A percentile compares a stretch with the other conserved stretches of the same genome.
Evolutionary conservation across 2,113 vertebrate genomes (phyloP).

Genomic region (Campylomormyrus tamandua): DNA sequence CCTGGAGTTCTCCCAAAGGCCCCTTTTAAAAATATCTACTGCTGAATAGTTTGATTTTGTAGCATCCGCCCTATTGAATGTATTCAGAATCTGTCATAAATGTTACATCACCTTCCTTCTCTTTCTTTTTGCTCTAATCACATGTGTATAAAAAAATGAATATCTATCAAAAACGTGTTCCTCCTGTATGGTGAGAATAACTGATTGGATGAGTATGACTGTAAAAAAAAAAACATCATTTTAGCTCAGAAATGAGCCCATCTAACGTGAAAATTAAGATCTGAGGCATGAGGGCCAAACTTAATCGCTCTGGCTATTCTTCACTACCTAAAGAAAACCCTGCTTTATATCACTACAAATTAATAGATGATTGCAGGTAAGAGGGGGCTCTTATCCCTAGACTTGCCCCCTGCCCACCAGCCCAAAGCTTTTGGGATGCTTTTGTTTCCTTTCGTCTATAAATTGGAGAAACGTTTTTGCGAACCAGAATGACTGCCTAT

Average conservation of each 20-base stretch:
- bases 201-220: background rate
- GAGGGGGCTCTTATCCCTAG: background rate
- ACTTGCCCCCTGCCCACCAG: background rate
- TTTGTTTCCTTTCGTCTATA: background rate
- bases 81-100: background rate
- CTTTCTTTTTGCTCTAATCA: background rate
- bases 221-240: background rate
- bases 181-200: background rate
- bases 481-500: background rate
- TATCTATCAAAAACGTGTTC: background rate
- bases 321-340: background rate
- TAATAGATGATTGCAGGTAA: background rate
- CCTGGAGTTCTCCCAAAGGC: background rate
- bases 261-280: background rate
- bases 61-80: background rate
- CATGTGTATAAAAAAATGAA: background rate
- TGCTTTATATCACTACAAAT: background rate
- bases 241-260: background rate
- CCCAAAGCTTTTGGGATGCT: background rate
- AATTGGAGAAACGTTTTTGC: background rate
- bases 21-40: background rate
- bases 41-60: background rate
- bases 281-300: background rate
- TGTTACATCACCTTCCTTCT: background rate
- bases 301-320: background rate